Evolutionary conservation across 2,797 vertebrate species (phyloP), one percentile per base, ranked within the genome.

Genomic region (Melanotaenia pygmaea): DNA sequence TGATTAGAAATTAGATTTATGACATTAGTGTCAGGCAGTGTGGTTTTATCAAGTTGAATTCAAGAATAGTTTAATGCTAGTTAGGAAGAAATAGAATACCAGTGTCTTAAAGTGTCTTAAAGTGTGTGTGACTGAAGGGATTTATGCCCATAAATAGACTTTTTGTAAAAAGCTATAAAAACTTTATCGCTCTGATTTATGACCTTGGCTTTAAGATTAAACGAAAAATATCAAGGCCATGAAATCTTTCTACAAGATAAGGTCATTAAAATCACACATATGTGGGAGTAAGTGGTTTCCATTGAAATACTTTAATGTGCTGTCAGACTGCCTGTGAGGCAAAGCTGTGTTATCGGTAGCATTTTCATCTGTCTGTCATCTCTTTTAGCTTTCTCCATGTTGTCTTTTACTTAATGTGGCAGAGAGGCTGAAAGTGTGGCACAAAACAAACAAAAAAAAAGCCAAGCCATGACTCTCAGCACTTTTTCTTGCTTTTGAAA

Each of bases 141-240:
- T 59, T 71, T 58, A n/a, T 30, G 18, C 20, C 58, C 59, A 64
- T 64, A 56, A 78, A 78, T 35, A 67, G 53, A 65, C 59, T 65
- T 61, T 22, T 56, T 70, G 58, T 66, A 78, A 80, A 69, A 65
- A 68, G 35, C 38, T 43, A 64, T 77, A 79, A 74, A 74, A 76
- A 32, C 38, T 51, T 60, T 61, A 61, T 66, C 34, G 40, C 45
- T 40, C 62, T 53, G 34, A 60, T 76, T 74, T 63, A 61, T 65
- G 54, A 68, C 64, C 53, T 72, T 71, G 65, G 64, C 14, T 74
- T 47, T 82, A 1, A 65, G 30, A 83, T 68, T 8, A 68, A 72
- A 63, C 12, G 66, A 66, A 56, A 74, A 16, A 56, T 80, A 71
- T 65, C 43, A 30, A 65, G 32, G 37, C 73, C 16, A 34, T 73